Base-by-base conservation (phyloP, 2,113 vertebrate genomes). In the Seriola rivoliana region DNA sequence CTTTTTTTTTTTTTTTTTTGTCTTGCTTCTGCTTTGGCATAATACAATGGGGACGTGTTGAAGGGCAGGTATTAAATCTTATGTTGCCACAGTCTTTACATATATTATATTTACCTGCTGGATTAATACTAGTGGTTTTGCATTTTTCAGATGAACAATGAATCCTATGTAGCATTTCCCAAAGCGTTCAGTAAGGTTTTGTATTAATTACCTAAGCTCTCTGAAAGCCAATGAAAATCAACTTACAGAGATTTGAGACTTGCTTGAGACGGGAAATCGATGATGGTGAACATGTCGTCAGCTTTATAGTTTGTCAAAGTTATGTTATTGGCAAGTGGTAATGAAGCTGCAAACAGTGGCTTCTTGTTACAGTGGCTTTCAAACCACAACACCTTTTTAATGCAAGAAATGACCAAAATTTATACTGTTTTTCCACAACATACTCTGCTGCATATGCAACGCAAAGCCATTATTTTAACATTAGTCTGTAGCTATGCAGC, bases 301-400 rank as follows among this genome's bases (percentile, higher is more conserved):
- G 52, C 29, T 78, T 78, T 71, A 82, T 58, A 10, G 36, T 69
- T 71, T 62, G 60, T 71, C 25, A 67, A 55, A 70, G 38, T 60
- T n/a, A 5, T 14, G n/a, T 52, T 82, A 62, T 75, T 82, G 44
- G 64, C 25, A 57, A 17, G 14, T 46, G 19, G 32, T 34, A 34
- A 64, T 57, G 8, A 64, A 40, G 19, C 19, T 16, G 75, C 60
- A 70, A 69, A 64, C 46, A 4, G 5, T 12, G 44, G 23, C 34
- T 42, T 38, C 1, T 78, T 36, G 6, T 69, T 57, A 11, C 38
- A 57, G 55, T 25, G 23, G 11, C 19, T 66, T 52, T 54, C 34
- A 59, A 65, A 42, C 5, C 8, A n/a, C 8, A 12, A 13, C 29
- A 29, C 3, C 32, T 67, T 1, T 69, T 46, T 21, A 46, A 66